Evolutionary conservation across 2,113 vertebrate species (phyloP).

Genomic region (Tyrannus savana): DNA sequence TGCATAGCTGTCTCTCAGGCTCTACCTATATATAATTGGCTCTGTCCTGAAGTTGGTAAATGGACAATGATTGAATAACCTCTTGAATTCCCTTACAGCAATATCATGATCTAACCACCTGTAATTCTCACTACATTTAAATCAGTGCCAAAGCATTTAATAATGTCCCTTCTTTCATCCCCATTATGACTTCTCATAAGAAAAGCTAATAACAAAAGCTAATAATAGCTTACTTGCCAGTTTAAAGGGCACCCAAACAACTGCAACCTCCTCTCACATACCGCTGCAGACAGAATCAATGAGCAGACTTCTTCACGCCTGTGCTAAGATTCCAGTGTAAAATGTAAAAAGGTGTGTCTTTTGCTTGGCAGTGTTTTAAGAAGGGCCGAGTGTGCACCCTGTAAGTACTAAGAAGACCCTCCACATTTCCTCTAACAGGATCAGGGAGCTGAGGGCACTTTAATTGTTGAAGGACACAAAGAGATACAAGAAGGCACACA

Average conservation of each 20-base stretch:
- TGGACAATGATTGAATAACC: not conserved
- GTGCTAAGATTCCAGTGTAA: not conserved
- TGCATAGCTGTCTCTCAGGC: not conserved
- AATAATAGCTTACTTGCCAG: constrained; percentile 32
- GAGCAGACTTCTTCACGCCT: not conserved
- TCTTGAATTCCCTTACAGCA: not conserved
- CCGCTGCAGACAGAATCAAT: not conserved
- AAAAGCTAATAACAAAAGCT: constrained; percentile 54
- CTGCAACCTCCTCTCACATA: not conserved
- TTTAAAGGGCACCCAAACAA: not conserved
- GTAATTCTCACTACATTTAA: not conserved
- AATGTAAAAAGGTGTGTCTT: not conserved
- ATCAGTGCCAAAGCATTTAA: not conserved
- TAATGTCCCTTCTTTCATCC: not conserved
- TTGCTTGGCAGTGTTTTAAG: not conserved
- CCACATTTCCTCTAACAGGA: not conserved
- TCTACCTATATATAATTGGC: not conserved
- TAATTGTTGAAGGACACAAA: not conserved
- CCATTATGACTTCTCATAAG: not conserved
- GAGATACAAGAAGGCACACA: not conserved
- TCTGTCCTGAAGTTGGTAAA: not conserved
- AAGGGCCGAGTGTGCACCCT: not conserved
- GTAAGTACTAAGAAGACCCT: not conserved
- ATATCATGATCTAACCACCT: not conserved
- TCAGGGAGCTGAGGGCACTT: not conserved